These are phyloP conservation scores for Ernsta delagoae DNA, from an alignment of 2,888 invertebrate genomes.

Conservation along the genomic window DNA sequence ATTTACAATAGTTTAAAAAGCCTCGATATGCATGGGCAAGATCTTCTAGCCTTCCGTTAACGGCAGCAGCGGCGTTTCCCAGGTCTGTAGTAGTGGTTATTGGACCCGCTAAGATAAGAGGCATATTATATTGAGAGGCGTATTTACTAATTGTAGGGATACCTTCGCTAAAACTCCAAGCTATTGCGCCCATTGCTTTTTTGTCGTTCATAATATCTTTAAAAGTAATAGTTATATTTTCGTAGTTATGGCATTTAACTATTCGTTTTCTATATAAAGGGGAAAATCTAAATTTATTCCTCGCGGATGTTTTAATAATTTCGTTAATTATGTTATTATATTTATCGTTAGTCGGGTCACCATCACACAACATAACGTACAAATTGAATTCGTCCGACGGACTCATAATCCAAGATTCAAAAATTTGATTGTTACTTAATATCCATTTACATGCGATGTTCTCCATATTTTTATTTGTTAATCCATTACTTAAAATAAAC, in stretches of 20 bases:
- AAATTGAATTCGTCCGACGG: background rate
- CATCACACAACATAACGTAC: constrained; percentile 42
- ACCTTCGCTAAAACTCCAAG: constrained; percentile 38
- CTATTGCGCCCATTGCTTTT: constrained; percentile 27
- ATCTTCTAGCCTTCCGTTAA: constrained; percentile 42
- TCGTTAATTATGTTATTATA: constrained; percentile 24
- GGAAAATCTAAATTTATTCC: background rate
- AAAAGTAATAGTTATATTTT: background rate
- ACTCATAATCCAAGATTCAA: constrained; percentile 25
- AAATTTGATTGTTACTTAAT: background rate
- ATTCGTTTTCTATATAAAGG: background rate
- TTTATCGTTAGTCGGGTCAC: constrained; percentile 36
- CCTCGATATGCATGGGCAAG: constrained; percentile 42
- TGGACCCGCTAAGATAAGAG: constrained; percentile 43
- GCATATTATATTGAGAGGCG: constrained; percentile 21
- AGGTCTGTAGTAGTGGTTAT: constrained; percentile 41
- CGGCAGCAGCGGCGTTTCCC: constrained; percentile 37
- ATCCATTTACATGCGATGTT: constrained; percentile 46
- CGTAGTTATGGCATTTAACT: background rate
- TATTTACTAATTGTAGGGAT: background rate
- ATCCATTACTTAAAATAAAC: constrained; percentile 5
- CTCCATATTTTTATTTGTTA: constrained; percentile 13
- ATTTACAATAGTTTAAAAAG: constrained; percentile 63
- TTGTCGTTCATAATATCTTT: background rate
- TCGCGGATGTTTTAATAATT: background rate